Evolutionary conservation across 2,888 invertebrate species (phyloP), one percentile per base, ranked within the genome.

Genomic region (Xanthorhoe spadicearia): DNA sequence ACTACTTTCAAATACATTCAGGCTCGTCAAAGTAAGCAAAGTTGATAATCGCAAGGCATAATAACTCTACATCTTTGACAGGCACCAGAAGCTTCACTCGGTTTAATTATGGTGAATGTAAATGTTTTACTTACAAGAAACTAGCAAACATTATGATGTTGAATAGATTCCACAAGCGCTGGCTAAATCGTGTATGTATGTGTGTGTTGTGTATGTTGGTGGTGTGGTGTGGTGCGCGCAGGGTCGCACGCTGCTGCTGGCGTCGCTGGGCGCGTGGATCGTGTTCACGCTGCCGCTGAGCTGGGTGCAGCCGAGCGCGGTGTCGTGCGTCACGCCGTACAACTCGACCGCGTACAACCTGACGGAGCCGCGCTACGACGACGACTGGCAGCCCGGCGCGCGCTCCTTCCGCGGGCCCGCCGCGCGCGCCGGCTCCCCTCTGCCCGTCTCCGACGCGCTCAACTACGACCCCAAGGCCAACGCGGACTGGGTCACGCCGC

Each of bases 201-300:
- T 43, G 2, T 2, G 0, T 43, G 15, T n/a, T n/a, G n/a, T n/a
- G n/a, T n/a, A n/a, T n/a, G n/a, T n/a, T n/a, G n/a, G n/a, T n/a
- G n/a, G n/a, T n/a, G n/a, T n/a, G n/a, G n/a, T n/a, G n/a, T n/a
- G n/a, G n/a, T n/a, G n/a, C n/a, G 4, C 6, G 52, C 52, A 73
- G 84, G 98, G 98, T 8, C 97, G 97, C 88, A 94, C 97, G 72
- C 94, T 99, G 74, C 94, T 99, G 66, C 89, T 99, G 63, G 97
- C 97, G 56, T 98, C 99, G 0, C 93, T 99, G 59, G 95, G 97
- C 52, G 98, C 98, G 67, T 99, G 99, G 98, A 97, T 99, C 68
- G 95, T 99, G 66, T 99, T 99, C 93, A 99, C 99, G 51, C 94
- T 99, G 76, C 98, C 99, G 0, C 92, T 99, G 78, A 98, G 98